phyloP scores from a whole-genome alignment of 2,113 vertebrate genomes.

The Archocentrus centrarchus region DNA sequence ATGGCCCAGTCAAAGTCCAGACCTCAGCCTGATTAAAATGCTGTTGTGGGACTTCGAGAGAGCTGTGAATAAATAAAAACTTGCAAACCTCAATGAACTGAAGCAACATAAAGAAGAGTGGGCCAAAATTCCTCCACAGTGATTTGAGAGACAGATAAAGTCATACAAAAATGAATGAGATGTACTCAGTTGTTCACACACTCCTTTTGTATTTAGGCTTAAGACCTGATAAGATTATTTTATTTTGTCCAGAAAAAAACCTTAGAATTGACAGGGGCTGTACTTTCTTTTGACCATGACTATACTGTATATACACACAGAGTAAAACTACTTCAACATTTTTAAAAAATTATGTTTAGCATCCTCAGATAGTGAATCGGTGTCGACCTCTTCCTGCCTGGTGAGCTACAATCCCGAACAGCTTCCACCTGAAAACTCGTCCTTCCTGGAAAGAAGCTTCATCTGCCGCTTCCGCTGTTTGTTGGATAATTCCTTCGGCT shows the following conservation, averaged over 20 bases:
- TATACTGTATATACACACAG: not conserved
- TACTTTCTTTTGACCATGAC: not conserved
- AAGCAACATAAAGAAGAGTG: not conserved
- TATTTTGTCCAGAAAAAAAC: not conserved
- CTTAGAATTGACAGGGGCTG: not conserved
- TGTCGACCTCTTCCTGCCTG: constrained; percentile 26
- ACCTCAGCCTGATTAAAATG: too few relatives aligned
- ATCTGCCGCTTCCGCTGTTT: constrained; percentile 85
- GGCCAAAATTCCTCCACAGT: too few relatives aligned
- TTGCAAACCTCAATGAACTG: not conserved
- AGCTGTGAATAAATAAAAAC: not conserved
- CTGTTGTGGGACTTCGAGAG: too few relatives aligned
- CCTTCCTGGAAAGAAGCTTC: constrained; percentile 84
- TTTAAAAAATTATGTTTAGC: not conserved
- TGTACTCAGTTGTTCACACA: too few relatives aligned
- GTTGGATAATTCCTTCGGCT: constrained; percentile 84
- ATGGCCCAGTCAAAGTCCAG: too few relatives aligned
- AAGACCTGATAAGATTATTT: not conserved
- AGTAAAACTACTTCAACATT: not conserved
- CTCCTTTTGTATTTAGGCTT: too few relatives aligned
- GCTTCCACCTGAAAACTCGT: constrained; percentile 82
- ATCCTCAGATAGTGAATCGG: constrained; percentile 28
- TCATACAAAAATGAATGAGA: not conserved
- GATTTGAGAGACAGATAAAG: not conserved
- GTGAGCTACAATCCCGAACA: constrained; percentile 66